These are phyloP conservation scores for Borostomias antarcticus DNA, from an alignment of 2,797 vertebrate genomes.

Conservation along the genomic window DNA sequence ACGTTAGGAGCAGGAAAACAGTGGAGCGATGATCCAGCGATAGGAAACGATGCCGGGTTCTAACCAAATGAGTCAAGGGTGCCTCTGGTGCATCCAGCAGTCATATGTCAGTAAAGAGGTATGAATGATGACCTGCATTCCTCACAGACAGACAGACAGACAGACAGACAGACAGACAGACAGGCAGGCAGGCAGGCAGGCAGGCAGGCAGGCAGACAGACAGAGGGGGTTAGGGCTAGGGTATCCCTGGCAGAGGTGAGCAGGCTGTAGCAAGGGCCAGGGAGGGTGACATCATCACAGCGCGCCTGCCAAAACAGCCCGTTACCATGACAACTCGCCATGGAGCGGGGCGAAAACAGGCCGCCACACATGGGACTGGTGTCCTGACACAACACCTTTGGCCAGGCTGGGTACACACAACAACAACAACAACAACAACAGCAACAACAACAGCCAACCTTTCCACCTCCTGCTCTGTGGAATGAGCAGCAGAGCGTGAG, in stretches of 20 bases:
- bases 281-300: conserved; percentile 48
- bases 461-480: too few species aligned
- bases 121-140: not conserved
- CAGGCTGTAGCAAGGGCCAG: not conserved
- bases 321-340: conserved; percentile 55
- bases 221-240: not conserved
- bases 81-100: too few species aligned
- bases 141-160: not conserved
- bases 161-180: not conserved
- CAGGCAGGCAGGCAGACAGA: too few species aligned
- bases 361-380: not conserved
- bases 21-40: too few species aligned
- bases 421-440: not conserved
- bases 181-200: too few species aligned
- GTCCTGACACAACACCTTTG: not conserved
- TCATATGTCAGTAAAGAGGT: too few species aligned
- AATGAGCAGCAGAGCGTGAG: not conserved
- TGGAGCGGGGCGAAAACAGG: conserved; percentile 27
- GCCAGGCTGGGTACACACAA: too few species aligned
- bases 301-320: conserved; percentile 45
- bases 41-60: too few species aligned
- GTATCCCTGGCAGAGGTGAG: not conserved
- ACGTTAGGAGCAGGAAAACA: too few species aligned
- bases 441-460: not conserved
- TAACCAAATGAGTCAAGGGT: too few species aligned